Evolutionary conservation across 35 echinoderm and acorn worm genomes (phyloP), one percentile per base, ranked within the genome.

Genomic region (Lytechinus pictus): DNA sequence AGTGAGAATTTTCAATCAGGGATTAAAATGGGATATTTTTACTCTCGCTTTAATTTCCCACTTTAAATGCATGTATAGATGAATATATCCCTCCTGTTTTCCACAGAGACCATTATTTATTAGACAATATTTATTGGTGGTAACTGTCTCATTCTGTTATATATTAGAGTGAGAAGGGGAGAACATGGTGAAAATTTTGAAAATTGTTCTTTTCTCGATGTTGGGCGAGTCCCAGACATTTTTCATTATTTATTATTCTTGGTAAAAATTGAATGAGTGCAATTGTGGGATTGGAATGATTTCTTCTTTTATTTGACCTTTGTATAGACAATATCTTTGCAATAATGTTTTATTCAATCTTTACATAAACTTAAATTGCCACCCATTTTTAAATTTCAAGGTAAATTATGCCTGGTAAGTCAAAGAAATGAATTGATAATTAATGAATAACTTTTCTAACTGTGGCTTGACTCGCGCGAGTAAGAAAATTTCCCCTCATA

Each of bases 221-320:
- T 52, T 16, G 52, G 88, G 88, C 29, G 11, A 90, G 29, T 52
- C 52, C 52, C 88, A 52, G 11, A 90, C 88, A 52, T 90, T 89
- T 90, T 90, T 90, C 9, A 90, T 90, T 90, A 90, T 90, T 90
- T 90, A 90, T 90, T 90, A 90, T 88, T 88, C 27, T 88, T 27
- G 27, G 86, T 28, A 21, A 52, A 88, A 51, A 88, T n/a, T 33
- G 11, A 90, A 90, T 90, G 28, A 90, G 88, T 90, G 88, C 88
- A 90, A 90, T 90, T 90, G 88, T 52, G 88, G 88, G 28, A 51
- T 89, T 90, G 33, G n/a, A 90, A 90, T 52, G 88, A 52, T 90
- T 90, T 90, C 13, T 90, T 14, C 14, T 54, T 89, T 89, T 44
- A 44, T 44, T 44, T 44, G 33, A 44, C 6, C n/a, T 90, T 54